Evolutionary conservation across 2,113 vertebrate genomes (phyloP).

Genomic region (Hemicordylus capensis): DNA sequence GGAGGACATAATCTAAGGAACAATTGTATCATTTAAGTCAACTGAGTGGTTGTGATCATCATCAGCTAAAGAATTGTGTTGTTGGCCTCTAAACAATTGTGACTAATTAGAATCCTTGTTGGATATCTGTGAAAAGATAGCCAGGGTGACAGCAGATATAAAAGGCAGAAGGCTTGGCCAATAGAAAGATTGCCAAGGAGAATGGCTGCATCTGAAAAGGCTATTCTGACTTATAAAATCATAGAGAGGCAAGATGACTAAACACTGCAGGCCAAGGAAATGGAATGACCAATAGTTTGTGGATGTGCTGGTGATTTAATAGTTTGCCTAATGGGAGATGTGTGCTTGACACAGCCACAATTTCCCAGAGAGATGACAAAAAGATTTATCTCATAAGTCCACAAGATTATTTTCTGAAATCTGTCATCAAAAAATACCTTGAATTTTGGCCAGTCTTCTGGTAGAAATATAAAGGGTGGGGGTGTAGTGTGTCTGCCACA

Average conservation of each 20-base stretch:
- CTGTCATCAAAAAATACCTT: background rate
- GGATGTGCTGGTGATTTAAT: background rate
- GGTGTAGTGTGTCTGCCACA: no score
- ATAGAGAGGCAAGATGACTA: background rate
- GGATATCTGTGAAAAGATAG: slow-evolving; percentile 1
- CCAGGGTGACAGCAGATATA: background rate
- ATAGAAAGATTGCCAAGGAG: background rate
- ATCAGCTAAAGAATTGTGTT: background rate
- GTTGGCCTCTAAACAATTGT: background rate
- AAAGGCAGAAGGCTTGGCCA: background rate
- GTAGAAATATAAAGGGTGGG: background rate
- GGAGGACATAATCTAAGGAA: background rate
- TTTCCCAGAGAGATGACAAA: no score
- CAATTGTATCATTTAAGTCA: background rate
- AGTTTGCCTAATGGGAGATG: accelerated
- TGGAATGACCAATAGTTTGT: background rate
- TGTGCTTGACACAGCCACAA: background rate
- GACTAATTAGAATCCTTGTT: slow-evolving; percentile 17
- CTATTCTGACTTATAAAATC: background rate
- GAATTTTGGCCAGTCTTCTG: background rate
- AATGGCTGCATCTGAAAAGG: background rate
- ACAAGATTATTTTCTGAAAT: background rate
- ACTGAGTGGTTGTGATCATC: background rate
- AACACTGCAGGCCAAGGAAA: background rate
- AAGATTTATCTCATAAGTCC: no score